Evolutionary conservation across 2,888 invertebrate species (phyloP).

Genomic region (Nemotelus nigrinus): DNA sequence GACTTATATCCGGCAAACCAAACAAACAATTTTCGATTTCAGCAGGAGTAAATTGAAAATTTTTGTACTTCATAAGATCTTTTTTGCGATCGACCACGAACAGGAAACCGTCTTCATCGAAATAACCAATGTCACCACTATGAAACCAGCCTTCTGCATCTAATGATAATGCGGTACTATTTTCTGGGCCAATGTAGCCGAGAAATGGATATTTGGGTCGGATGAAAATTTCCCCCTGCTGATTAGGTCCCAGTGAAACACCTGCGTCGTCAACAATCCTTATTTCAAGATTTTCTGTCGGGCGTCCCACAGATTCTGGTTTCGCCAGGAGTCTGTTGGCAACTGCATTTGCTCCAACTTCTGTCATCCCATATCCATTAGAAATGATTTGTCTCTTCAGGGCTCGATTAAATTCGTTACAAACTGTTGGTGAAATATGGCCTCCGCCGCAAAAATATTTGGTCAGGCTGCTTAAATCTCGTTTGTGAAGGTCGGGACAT

Average conservation of each 20-base stretch:
- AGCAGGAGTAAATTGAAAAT: conserved; percentile 53
- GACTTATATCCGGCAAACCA: conserved; percentile 58
- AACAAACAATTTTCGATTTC: conserved; percentile 60
- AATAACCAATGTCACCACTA: conserved; percentile 63
- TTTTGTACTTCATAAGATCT: conserved; percentile 54
- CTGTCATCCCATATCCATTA: conserved; percentile 54
- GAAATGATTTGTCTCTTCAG: conserved; percentile 48
- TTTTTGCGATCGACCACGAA: conserved; percentile 54
- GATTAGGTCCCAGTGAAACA: conserved; percentile 56
- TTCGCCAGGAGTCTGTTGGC: not conserved
- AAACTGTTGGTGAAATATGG: conserved; percentile 46
- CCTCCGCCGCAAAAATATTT: conserved; percentile 59
- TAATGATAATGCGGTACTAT: conserved; percentile 57
- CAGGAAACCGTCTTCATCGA: conserved; percentile 56
- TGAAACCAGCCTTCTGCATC: conserved; percentile 62
- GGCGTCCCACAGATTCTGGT: conserved; percentile 56
- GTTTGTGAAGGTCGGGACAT: conserved; percentile 53
- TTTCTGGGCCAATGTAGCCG: conserved; percentile 61
- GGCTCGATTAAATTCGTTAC: conserved; percentile 49
- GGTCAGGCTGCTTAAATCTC: conserved; percentile 55
- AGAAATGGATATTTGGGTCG: conserved; percentile 57
- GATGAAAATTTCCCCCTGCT: conserved; percentile 60
- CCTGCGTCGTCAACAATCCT: conserved; percentile 60
- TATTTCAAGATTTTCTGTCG: conserved; percentile 56
- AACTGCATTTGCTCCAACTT: conserved; percentile 46